Evolutionary conservation across 2,888 invertebrate genomes (phyloP).

Genomic region (Hypolimnas misippus): DNA sequence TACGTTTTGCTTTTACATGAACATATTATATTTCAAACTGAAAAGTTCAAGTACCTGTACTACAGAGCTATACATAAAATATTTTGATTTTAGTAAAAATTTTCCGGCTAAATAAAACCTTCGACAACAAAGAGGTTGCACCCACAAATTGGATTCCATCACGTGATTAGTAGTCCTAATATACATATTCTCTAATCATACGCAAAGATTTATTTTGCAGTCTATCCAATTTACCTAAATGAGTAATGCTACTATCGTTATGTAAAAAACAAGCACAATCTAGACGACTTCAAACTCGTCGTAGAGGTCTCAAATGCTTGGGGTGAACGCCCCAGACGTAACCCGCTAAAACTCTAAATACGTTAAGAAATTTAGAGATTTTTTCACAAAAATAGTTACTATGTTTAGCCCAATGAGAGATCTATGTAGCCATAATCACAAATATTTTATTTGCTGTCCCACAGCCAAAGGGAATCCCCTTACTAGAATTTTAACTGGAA

Average conservation of each 20-base stretch:
- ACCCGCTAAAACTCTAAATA: constrained; percentile 14
- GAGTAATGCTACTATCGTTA: neutral
- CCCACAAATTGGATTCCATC: no score
- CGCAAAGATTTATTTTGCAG: constrained; percentile 18
- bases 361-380: constrained; percentile 24
- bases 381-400: constrained; percentile 32
- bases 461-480: constrained; percentile 1
- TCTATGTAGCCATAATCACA: constrained; percentile 37
- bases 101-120: no score
- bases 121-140: no score
- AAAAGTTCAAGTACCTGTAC: no score
- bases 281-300: constrained; percentile 15
- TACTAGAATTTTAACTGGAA: constrained; percentile 19
- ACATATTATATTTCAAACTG: no score
- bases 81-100: no score
- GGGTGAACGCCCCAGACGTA: constrained; percentile 10
- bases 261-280: constrained; percentile 16
- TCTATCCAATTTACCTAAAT: constrained; percentile 15
- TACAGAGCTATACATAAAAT: no score
- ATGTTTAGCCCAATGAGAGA: constrained; percentile 36
- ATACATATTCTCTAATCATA: no score
- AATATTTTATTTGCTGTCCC: constrained; percentile 29
- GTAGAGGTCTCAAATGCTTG: constrained; percentile 14
- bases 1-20: no score
- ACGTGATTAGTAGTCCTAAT: no score